phyloP scores from a whole-genome alignment of 2,888 invertebrate species.

The Psylliodes chrysocephalus region DNA sequence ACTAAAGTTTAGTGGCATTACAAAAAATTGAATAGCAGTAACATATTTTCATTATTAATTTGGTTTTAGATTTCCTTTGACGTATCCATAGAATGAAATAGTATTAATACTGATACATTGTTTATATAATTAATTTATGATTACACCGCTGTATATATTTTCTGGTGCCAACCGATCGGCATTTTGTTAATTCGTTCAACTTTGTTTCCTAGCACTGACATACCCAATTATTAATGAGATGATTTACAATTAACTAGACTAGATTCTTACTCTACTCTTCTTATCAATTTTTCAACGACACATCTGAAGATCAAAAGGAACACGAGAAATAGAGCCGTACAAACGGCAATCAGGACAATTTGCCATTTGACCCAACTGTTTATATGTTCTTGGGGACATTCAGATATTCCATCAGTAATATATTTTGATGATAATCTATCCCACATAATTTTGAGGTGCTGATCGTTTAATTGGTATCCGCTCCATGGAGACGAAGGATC shows the following conservation, averaged over 20 bases:
- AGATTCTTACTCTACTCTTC: slow-evolving; percentile 23
- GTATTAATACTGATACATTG: no score
- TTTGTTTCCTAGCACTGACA: no score
- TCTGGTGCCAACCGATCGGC: no score
- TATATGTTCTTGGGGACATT: slow-evolving; percentile 32
- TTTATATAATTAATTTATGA: no score
- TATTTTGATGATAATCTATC: slow-evolving; percentile 37
- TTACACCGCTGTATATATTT: no score
- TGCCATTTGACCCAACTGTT: slow-evolving; percentile 19
- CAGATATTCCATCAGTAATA: slow-evolving; percentile 24
- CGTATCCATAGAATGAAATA: no score
- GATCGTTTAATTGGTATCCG: slow-evolving; percentile 45
- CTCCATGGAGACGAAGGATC: slow-evolving; percentile 33
- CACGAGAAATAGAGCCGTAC: slow-evolving; percentile 30
- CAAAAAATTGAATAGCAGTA: no score
- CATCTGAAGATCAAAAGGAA: slow-evolving; percentile 26
- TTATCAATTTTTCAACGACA: slow-evolving; percentile 16
- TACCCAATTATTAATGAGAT: no score
- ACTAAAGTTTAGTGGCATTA: no score
- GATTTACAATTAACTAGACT: not conserved
- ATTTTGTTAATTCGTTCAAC: no score
- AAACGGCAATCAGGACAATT: slow-evolving; percentile 23
- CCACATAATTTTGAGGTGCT: slow-evolving; percentile 46
- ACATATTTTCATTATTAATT: no score
- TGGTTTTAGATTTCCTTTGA: no score